A percentile compares a stretch with the other conserved stretches of the same genome.
Evolutionary conservation across 2,888 invertebrate species (phyloP).

Genomic region (Tortrix viridana): DNA sequence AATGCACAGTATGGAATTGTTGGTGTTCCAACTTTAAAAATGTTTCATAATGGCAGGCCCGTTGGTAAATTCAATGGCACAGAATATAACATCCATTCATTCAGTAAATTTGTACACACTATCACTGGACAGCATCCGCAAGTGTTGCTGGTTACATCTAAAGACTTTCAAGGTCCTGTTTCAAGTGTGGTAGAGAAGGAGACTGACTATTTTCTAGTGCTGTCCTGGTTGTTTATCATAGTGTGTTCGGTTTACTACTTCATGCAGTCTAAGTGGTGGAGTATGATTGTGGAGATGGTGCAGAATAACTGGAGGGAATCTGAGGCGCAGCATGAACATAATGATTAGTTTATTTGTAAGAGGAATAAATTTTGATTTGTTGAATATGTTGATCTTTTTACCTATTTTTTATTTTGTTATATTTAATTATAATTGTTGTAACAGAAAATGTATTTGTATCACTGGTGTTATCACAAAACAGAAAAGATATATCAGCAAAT

Average conservation of each 20-base stretch:
- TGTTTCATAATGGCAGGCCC: slow-evolving; percentile 95
- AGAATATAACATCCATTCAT: slow-evolving; percentile 90
- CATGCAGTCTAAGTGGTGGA: slow-evolving; percentile 90
- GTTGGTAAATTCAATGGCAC: slow-evolving; percentile 93
- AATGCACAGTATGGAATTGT: slow-evolving; percentile 96
- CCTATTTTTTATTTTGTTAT: background rate
- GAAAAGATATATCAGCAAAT: no score
- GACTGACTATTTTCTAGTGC: slow-evolving; percentile 91
- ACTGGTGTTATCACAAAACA: no score
- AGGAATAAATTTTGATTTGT: slow-evolving; percentile 38
- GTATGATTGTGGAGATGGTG: slow-evolving; percentile 91
- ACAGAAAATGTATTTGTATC: no score
- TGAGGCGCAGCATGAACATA: slow-evolving; percentile 92
- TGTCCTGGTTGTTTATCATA: slow-evolving; percentile 94
- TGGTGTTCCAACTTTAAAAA: slow-evolving; percentile 93
- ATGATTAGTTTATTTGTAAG: slow-evolving; percentile 76
- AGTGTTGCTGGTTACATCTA: slow-evolving; percentile 88
- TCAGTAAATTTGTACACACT: slow-evolving; percentile 90
- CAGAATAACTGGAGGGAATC: slow-evolving; percentile 95
- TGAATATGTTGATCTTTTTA: slow-evolving; percentile 5
- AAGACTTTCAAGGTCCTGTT: slow-evolving; percentile 92
- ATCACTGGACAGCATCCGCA: slow-evolving; percentile 89
- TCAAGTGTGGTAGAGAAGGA: slow-evolving; percentile 90
- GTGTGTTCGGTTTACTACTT: slow-evolving; percentile 90
- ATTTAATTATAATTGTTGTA: background rate